A percentile compares a stretch with the other conserved stretches of the same genome.
Evolutionary conservation across 2,797 vertebrate species (phyloP).

Genomic region (Poliocrania exsul): DNA sequence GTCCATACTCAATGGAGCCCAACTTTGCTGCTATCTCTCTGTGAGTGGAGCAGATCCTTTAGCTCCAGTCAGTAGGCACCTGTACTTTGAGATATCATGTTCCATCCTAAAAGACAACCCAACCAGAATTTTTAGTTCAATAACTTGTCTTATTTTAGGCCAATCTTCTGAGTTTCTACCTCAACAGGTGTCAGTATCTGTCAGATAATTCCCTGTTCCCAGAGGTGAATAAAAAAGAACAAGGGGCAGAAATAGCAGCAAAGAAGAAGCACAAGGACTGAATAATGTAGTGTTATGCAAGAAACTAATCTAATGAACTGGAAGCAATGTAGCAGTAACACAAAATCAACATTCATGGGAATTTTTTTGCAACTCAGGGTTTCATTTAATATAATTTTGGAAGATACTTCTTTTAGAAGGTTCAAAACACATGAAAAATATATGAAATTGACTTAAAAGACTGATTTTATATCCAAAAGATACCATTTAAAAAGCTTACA

Average conservation of each 20-base stretch:
- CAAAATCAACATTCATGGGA: not conserved
- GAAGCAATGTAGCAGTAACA: constrained; percentile 2
- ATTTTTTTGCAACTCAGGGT: not conserved
- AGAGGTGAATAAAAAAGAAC: not conserved
- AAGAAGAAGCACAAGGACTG: not conserved
- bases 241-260: not conserved
- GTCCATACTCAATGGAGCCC: not conserved
- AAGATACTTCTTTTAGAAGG: constrained; percentile 37
- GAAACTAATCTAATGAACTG: not conserved
- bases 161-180: not conserved
- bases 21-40: not conserved
- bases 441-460: constrained; percentile 9
- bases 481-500: constrained; percentile 56
- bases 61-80: not conserved
- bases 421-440: constrained; percentile 40
- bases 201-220: not conserved
- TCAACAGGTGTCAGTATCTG: not conserved
- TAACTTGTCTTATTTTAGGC: not conserved
- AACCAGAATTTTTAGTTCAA: not conserved
- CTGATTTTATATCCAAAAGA: constrained; percentile 25
- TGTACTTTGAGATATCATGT: not conserved
- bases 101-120: not conserved
- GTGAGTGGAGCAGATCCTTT: not conserved
- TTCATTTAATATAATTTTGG: constrained; percentile 45
- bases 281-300: constrained; percentile 1